Base-by-base conservation (phyloP, 1,140 invertebrate genomes). In the Argopecten irradians region DNA sequence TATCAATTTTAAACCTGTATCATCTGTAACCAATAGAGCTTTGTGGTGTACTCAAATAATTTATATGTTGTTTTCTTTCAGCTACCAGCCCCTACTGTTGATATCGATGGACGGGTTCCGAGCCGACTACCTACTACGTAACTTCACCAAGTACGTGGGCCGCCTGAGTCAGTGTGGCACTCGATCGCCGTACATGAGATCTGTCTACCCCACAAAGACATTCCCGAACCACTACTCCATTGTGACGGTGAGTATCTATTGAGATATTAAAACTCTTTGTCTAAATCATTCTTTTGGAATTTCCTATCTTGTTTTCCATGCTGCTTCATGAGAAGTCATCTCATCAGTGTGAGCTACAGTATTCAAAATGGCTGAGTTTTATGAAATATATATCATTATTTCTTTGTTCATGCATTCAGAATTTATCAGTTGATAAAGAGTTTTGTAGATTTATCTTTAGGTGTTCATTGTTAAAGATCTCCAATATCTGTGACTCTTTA, bases 201-300 rank as follows among this genome's bases (percentile, higher is more conserved):
- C 97, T 90, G 96, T 97, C 34, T 98, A 97, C 95, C 96, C 97
- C 0, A 97, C 97, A 0, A 97, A 97, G 95, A 98, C 97, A 1
- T 97, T 97, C 94, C 97, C 97, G 0, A 98, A 98, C 95, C 97
- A 98, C 95, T 97, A 97, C 92, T 96, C 97, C 1, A 97, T 98
- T 83, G 97, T 97, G 0, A 98, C 97, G 35, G 94, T 94, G 83
- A 92, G 94, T 91, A 36, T 71, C 0, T 22, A 39, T 33, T 22
- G 35, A 83, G 28, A 71, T 16, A n/a, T 5, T 71, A n/a, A 7
- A 28, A 71, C 11, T 28, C n/a, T 71, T 71, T 28, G 1, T 71
- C 22, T 3, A 71, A 71, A 1, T n/a, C n/a, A n/a, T n/a, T n/a
- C n/a, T n/a, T n/a, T n/a, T n/a, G n/a, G n/a, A n/a, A n/a, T n/a